A percentile compares a stretch with the other conserved stretches of the same genome.
Conservation (phyloP, 2,113 vertebrate genomes). For the Ibidorhyncha struthersii region DNA sequence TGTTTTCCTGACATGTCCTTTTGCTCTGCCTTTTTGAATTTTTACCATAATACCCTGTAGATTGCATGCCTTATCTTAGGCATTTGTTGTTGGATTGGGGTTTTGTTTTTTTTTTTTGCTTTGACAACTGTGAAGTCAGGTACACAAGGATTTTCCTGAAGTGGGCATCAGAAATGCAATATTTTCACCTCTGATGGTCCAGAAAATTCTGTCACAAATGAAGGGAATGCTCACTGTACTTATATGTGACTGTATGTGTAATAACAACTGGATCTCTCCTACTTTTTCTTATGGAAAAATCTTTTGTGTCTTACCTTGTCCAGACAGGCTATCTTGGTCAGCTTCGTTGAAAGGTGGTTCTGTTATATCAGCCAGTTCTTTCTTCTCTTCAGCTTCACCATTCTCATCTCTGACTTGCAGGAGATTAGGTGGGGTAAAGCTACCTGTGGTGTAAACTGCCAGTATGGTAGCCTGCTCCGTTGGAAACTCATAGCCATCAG, state of each 20-base stretch:
- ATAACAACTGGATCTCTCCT: neutral
- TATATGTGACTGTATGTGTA: fast-evolving
- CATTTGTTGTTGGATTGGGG: neutral
- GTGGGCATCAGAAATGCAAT: neutral
- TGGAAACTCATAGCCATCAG: neutral
- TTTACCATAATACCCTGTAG: neutral
- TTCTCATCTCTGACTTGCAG: neutral
- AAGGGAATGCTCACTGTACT: neutral
- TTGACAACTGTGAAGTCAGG: neutral
- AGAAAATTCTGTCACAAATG: neutral
- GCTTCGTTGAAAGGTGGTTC: neutral
- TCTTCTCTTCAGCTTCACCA: neutral
- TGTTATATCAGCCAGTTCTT: neutral
- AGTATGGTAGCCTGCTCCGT: neutral
- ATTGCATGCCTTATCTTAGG: neutral
- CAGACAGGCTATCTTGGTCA: neutral
- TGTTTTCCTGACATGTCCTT: neutral
- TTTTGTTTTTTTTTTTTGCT: neutral
- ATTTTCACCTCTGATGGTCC: neutral
- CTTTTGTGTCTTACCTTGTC: conserved; percentile 23
- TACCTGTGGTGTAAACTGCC: neutral
- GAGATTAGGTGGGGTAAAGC: neutral
- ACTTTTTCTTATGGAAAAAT: neutral
- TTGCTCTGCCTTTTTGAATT: neutral
- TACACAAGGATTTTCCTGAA: neutral